phyloP scores from a whole-genome alignment of 2,888 invertebrate species.

The Rhagonycha lutea region DNA sequence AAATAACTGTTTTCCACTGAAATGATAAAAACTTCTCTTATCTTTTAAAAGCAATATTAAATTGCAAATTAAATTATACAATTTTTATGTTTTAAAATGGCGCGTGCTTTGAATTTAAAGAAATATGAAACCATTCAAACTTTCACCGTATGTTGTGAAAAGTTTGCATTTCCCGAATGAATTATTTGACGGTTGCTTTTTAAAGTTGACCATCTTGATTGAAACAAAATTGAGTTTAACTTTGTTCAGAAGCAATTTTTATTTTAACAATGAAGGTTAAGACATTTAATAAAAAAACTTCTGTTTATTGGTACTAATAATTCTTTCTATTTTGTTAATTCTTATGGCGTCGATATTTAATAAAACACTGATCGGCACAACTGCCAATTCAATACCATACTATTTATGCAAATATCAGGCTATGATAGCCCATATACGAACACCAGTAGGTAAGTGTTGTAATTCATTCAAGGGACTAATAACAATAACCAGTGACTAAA shows the following conservation, averaged over 20 bases:
- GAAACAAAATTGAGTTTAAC: background rate
- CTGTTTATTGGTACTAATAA: no score
- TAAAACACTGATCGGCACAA: no score
- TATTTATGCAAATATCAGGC: no score
- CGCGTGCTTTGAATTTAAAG: background rate
- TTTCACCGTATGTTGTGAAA: background rate
- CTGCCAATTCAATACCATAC: no score
- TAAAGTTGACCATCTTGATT: background rate
- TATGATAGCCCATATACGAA: no score
- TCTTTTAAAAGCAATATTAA: conserved; percentile 11
- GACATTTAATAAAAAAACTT: background rate
- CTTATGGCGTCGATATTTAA: no score
- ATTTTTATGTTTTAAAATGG: conserved; percentile 1
- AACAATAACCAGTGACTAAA: no score
- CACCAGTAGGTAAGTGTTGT: no score
- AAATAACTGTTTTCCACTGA: conserved; percentile 22
- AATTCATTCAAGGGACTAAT: no score
- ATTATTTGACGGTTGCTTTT: background rate
- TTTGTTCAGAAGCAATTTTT: background rate
- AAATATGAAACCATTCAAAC: background rate
- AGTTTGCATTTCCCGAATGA: background rate
- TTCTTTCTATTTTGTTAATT: no score
- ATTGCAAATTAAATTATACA: conserved; percentile 17
- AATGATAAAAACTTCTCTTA: conserved; percentile 19
- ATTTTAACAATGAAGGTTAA: background rate